A percentile compares a stretch with the other conserved stretches of the same genome.
Conservation (phyloP, 2,113 vertebrate genomes). For the Notiomystis cincta region DNA sequence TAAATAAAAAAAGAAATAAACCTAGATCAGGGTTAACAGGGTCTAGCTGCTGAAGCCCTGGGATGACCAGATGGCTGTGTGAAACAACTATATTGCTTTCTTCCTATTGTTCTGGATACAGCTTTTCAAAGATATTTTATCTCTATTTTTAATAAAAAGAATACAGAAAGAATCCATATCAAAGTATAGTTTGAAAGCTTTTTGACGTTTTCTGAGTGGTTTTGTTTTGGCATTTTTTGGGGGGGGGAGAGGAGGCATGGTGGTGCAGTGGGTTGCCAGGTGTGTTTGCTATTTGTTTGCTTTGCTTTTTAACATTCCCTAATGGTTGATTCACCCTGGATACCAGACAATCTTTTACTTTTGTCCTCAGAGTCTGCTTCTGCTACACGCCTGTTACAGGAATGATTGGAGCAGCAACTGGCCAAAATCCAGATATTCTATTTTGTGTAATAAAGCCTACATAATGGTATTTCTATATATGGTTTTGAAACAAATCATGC, state of each 20-base stretch:
- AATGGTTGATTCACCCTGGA: background rate
- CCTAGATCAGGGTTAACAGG: constrained; percentile 4
- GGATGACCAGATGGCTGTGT: constrained; percentile 11
- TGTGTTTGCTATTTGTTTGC: background rate
- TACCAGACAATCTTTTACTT: background rate
- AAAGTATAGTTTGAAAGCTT: background rate
- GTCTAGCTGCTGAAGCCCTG: background rate
- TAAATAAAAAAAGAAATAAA: constrained; percentile 30
- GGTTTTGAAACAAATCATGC: background rate
- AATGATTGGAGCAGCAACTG: background rate
- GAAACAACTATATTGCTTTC: background rate
- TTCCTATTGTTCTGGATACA: background rate
- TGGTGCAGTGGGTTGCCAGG: fast-evolving
- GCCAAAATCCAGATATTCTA: background rate
- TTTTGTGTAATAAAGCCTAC: constrained; percentile 7
- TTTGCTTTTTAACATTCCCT: background rate
- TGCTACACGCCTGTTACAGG: background rate
- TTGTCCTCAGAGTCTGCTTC: background rate
- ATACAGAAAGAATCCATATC: background rate
- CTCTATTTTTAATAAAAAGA: background rate
- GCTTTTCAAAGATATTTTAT: background rate
- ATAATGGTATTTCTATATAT: constrained; percentile 4
- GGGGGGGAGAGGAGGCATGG: fast-evolving
- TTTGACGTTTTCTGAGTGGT: fast-evolving
- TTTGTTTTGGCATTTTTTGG: background rate